Base-by-base conservation (phyloP, 2,797 vertebrate species). In the Sebastolobus alascanus region DNA sequence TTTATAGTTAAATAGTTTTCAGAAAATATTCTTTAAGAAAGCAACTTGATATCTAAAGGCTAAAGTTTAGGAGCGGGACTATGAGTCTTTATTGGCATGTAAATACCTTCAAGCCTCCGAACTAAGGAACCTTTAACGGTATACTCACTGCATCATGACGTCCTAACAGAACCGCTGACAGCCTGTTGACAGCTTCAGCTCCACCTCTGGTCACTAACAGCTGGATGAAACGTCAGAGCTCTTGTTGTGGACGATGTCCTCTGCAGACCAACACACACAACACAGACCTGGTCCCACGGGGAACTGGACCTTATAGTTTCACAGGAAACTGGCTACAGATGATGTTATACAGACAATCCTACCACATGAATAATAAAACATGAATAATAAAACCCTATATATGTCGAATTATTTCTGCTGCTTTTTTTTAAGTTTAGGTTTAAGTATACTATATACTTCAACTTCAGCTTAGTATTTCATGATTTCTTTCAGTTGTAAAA, bases 181-280 rank as follows among this genome's bases (percentile, higher is more conserved):
- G 67, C 4, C 35, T 65, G 68, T 35, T 37, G 76, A 71, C 68
- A 71, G 68, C 60, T 64, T 20, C 68, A 35, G 6, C 6, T 33
- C 14, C 43, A 20, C 74, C 56, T 61, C 56, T 38, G 75, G 11
- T 12, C 66, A 9, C 10, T 46, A 25, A 71, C 68, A 68, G 66
- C 2, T 61, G 74, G 55, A 68, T 52, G 40, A 61, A 38, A 76
- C 27, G 40, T 31, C 38, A 29, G 65, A 63, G 58, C 4, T 20
- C 31, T 16, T 22, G 58, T 6, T 77, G 67, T 14, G 25, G 35
- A 50, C 4, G 29, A 56, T 14, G 25, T 6, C 20, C 18, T 56
- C 73, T 58, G 63, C 27, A 58, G 52, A 50, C 35, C 56, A 60
- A 14, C 69, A 25, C 16, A 43, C 20, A 35, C 60, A 35, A 27